Evolutionary conservation across 2,113 vertebrate genomes (phyloP).

Genomic region (Nannobrachium achirus): DNA sequence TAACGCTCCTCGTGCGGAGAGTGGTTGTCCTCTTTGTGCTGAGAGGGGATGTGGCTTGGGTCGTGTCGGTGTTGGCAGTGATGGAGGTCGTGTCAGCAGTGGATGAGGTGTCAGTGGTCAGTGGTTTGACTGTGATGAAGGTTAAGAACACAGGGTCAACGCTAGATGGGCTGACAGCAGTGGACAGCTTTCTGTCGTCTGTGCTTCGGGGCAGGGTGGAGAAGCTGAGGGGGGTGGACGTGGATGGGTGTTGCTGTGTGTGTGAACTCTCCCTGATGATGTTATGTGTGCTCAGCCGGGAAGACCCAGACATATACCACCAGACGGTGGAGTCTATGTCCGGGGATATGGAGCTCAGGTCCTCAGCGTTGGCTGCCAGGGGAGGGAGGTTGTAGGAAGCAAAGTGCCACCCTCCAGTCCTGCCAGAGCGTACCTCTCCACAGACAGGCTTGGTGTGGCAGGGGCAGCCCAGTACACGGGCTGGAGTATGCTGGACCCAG

Average conservation of each 20-base stretch:
- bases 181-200: slow-evolving; percentile 11
- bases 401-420: slow-evolving; percentile 70
- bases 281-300: slow-evolving; percentile 36
- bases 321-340: slow-evolving; percentile 45
- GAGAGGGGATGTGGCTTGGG: slow-evolving; percentile 31
- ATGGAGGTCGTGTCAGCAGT: slow-evolving; percentile 24
- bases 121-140: slow-evolving; percentile 16
- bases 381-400: slow-evolving; percentile 70
- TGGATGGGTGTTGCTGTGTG: slow-evolving; percentile 23
- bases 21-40: slow-evolving; percentile 72
- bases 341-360: slow-evolving; percentile 31
- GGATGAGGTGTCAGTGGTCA: slow-evolving; percentile 19
- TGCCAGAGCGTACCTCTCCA: slow-evolving; percentile 53
- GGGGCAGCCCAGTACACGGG: slow-evolving; percentile 83
- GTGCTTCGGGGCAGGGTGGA: slow-evolving; percentile 25
- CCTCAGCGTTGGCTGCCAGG: slow-evolving; percentile 42
- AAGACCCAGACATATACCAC: slow-evolving; percentile 57
- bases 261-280: slow-evolving; percentile 18
- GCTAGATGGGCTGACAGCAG: neutral
- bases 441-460: slow-evolving; percentile 79
- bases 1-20: slow-evolving; percentile 76
- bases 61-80: slow-evolving; percentile 10
- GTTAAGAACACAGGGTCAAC: slow-evolving; percentile 23
- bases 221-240: slow-evolving; percentile 17
- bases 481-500: slow-evolving; percentile 83